Base-by-base conservation (phyloP, 2,888 invertebrate genomes). In the Darwinula stevensoni region DNA sequence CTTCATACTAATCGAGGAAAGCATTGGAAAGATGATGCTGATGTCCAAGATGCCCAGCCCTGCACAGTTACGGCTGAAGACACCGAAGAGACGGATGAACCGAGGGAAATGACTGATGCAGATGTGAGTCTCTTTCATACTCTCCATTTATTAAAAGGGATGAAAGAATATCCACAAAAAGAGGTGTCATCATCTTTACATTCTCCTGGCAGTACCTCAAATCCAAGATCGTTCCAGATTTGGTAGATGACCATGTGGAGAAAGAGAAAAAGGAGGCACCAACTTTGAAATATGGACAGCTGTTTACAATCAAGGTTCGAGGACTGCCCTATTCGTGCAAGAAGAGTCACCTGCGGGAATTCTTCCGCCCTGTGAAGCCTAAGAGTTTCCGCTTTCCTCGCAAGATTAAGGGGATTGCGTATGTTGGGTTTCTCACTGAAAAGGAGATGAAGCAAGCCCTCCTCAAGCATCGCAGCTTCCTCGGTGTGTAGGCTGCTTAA, bases 391-490 rank as follows among this genome's bases (percentile, higher is more conserved):
- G 80, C 37, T 51, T 82, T 28, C 78, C 82, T 1, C 61, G 51
- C 36, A 64, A 67, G 41, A 57, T 70, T 2, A 66, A 69, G 45
- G 78, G 82, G 4, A 71, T 84, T 43, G 84, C 80, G 27, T 86
- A 70, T 55, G 71, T 76, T n/a, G 80, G 80, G 2, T 86, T 88
- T 44, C 66, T 69, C 48, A 68, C 65, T 3, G 74, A 82, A 44
- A 67, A 63, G 37, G 70, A 73, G 39, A 59, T 72, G 44, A 67
- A 67, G 17, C 67, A 71, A 44, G 84, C 76, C 2, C 54, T 86
- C 40, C 54, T 60, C 31, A 82, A 80, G 50, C 65, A 82, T 46
- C 75, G 71, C 52, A 70, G 75, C 45, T 80, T 82, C 48, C 59
- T 84, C 43, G 67, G 74, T 72, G 57, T 53, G 52, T 46, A 29